Evolutionary conservation across 2,113 vertebrate species (phyloP).

Genomic region (Strix aluco): DNA sequence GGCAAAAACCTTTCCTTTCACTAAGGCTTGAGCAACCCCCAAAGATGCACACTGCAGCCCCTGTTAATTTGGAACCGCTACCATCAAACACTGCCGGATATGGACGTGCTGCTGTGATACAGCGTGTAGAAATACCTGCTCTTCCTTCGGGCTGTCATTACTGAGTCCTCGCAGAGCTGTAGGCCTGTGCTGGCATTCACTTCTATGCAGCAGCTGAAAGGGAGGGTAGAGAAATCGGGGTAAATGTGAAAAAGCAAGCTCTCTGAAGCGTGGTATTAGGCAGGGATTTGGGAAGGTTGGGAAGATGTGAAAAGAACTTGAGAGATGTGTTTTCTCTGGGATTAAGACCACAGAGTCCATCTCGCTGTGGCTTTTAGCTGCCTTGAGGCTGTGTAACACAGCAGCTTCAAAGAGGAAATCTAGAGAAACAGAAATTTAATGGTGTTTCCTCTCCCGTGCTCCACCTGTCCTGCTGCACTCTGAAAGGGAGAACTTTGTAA

Average conservation of each 20-base stretch:
- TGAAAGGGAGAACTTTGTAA: neutral
- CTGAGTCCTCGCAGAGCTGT: neutral
- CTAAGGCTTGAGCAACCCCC: neutral
- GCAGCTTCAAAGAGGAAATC: slow-evolving; percentile 9
- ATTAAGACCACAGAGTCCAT: slow-evolving; percentile 19
- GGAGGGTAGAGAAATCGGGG: neutral
- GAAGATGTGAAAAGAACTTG: neutral
- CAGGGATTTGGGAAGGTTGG: slow-evolving; percentile 27
- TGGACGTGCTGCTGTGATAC: neutral
- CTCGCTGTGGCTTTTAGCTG: neutral
- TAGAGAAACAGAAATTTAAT: neutral
- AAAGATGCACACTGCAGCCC: neutral
- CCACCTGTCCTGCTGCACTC: neutral
- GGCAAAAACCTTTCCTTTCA: neutral
- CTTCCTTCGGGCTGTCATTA: neutral
- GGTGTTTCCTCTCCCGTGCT: neutral
- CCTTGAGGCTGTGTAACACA: neutral
- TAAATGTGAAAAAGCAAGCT: neutral
- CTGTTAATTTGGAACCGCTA: neutral
- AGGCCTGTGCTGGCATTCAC: rapidly evolving
- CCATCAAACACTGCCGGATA: neutral
- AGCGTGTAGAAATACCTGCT: neutral
- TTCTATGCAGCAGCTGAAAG: neutral
- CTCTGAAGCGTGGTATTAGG: neutral
- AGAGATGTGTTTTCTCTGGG: neutral